phyloP scores from a whole-genome alignment of 2,113 vertebrate species.

The Perognathus longimembris region DNA sequence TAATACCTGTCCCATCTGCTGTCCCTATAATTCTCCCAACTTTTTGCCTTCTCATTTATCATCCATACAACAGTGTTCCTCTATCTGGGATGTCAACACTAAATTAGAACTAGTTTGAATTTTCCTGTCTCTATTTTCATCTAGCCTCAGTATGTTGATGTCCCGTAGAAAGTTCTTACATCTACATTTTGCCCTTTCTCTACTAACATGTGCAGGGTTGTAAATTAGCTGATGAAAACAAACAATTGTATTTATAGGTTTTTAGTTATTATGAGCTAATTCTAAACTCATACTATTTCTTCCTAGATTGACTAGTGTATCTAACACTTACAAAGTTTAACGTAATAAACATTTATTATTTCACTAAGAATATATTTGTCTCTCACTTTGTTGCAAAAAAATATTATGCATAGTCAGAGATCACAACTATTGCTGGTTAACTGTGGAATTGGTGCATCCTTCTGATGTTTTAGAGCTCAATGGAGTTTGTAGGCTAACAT shows the following conservation, averaged over 20 bases:
- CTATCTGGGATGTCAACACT: background rate
- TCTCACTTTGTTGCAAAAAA: background rate
- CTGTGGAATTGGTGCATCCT: background rate
- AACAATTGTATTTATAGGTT: conserved; percentile 36
- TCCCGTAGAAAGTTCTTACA: background rate
- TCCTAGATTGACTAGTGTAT: conserved; percentile 19
- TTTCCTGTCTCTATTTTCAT: background rate
- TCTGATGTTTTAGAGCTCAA: background rate
- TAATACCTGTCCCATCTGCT: background rate
- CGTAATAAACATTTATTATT: conserved; percentile 58
- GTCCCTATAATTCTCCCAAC: background rate
- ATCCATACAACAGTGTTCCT: background rate
- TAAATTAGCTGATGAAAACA: conserved; percentile 1
- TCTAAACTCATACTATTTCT: conserved; percentile 44
- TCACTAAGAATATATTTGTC: background rate
- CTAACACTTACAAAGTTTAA: conserved; percentile 50
- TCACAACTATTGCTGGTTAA: background rate
- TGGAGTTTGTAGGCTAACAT: conserved; percentile 8
- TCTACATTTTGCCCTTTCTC: background rate
- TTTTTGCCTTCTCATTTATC: background rate
- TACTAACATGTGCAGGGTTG: background rate
- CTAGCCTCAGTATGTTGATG: background rate
- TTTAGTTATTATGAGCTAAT: conserved; percentile 33
- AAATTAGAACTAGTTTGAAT: background rate
- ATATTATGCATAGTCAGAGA: background rate